A percentile compares a stretch with the other conserved stretches of the same genome.
Evolutionary conservation across 2,113 vertebrate genomes (phyloP).

Genomic region (Acanthisitta chloris): DNA sequence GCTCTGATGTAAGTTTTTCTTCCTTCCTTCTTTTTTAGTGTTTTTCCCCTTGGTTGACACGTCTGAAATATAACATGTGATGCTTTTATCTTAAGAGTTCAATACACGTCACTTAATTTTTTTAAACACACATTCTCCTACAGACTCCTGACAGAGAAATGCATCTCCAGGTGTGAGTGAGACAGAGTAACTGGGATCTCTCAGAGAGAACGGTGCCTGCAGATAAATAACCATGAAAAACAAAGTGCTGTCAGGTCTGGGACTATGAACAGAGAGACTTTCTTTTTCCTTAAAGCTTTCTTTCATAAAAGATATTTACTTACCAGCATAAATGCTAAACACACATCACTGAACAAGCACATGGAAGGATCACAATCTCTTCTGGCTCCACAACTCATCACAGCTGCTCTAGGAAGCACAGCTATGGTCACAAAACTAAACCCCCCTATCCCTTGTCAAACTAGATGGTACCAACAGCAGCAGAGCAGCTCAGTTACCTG

Average conservation of each 20-base stretch:
- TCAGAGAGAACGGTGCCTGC: not conserved
- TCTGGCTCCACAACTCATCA: not conserved
- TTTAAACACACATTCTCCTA: not conserved
- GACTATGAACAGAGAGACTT: constrained; percentile 5
- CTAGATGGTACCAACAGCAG: not conserved
- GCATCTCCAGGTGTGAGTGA: not conserved
- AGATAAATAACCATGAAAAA: not conserved
- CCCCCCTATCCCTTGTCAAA: not conserved
- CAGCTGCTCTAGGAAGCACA: not conserved
- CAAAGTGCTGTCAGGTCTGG: not conserved
- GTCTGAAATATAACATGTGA: not conserved
- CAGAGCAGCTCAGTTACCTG: not conserved
- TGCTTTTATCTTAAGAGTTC: not conserved
- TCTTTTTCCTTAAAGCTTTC: not conserved
- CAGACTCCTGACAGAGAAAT: not conserved
- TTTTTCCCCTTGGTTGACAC: not conserved
- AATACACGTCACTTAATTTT: not conserved
- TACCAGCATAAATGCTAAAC: not conserved
- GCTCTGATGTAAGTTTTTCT: not conserved
- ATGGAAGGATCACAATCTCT: not conserved
- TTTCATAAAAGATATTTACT: not conserved
- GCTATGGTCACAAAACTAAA: not conserved
- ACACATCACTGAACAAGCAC: not conserved
- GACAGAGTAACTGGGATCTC: not conserved
- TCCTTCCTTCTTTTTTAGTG: not conserved